Evolutionary conservation across 1,140 invertebrate species (phyloP), one percentile per base, ranked within the genome.

Genomic region (Whitmania pigra): DNA sequence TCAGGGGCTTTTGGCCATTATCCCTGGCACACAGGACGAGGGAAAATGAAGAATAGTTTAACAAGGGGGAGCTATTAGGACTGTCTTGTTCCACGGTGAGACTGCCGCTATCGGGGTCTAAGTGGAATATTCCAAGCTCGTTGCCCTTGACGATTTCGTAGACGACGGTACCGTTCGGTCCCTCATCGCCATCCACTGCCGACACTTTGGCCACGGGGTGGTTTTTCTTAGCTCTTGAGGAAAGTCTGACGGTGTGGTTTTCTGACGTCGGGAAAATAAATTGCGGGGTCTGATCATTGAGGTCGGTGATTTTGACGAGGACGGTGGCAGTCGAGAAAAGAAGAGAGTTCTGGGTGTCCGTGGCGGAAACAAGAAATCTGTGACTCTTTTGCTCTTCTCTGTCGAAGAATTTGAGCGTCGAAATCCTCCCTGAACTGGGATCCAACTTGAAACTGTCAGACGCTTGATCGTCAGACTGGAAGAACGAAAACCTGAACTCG

Each of bases 291-390:
- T 94, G 92, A 80, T 95, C 93, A 79, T 95, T 95, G 0, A 92
- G 89, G 80, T 95, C 92, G 0, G 87, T 89, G 36, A 94, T 85
- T 71, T 83, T 86, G 6, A 95, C 80, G 75, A 86, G 84, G 43
- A 95, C 88, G 0, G 89, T 91, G 0, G 91, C 90, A 0, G 90
- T 92, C 3, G 91, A 90, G 17, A 89, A 91, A 78, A 93, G 88
- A 0, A 88, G 87, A 18, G 91, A 91, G 75, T 86, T 87, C n/a
- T 91, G 92, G 84, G 93, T 90, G 84, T 96, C 92, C 80, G 87
- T 89, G 93, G 84, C 0, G 94, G 87, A 88, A 86, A 80, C 93
- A 94, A 55, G 86, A 80, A 1, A 87, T 87, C 87, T 84, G 83
- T 95, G 97, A 72, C 91, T 88, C 69, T 89, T 88, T 76, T 89